These are phyloP conservation scores for Cathartes aura DNA, from an alignment of 2,113 vertebrate species.

Conservation along the genomic window DNA sequence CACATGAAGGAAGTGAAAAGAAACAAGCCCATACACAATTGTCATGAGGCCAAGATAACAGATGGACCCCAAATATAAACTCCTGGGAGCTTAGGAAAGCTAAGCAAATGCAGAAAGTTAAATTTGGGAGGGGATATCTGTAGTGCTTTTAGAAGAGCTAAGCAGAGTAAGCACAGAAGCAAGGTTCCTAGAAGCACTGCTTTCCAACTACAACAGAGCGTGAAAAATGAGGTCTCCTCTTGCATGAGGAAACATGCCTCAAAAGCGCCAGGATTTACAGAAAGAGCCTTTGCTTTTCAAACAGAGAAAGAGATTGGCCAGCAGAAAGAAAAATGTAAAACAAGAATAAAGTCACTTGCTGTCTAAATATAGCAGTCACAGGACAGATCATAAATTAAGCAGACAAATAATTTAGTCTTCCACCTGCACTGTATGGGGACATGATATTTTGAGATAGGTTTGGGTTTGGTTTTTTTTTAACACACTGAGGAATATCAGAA, in stretches of 20 bases:
- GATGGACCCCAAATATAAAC: conserved; percentile 28
- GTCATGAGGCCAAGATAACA: not conserved
- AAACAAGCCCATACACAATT: not conserved
- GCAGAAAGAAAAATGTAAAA: not conserved
- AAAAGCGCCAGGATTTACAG: not conserved
- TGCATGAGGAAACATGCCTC: not conserved
- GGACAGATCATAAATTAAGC: not conserved
- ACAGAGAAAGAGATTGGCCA: not conserved
- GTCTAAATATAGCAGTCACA: not conserved
- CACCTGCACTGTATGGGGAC: not conserved
- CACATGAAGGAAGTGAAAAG: not conserved
- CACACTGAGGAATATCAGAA: not conserved
- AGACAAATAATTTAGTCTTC: not conserved
- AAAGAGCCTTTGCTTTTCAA: not conserved
- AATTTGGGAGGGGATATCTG: not conserved
- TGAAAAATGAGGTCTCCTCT: not conserved
- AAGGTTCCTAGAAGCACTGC: not conserved
- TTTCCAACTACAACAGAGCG: not conserved
- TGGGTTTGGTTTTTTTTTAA: no score
- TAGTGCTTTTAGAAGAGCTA: not conserved
- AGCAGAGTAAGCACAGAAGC: not conserved
- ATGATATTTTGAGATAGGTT: not conserved
- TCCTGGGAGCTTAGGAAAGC: not conserved
- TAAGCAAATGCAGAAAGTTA: not conserved
- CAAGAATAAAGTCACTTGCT: not conserved